Conservation (phyloP, 2,888 invertebrate species). For the Eilema griseolum region DNA sequence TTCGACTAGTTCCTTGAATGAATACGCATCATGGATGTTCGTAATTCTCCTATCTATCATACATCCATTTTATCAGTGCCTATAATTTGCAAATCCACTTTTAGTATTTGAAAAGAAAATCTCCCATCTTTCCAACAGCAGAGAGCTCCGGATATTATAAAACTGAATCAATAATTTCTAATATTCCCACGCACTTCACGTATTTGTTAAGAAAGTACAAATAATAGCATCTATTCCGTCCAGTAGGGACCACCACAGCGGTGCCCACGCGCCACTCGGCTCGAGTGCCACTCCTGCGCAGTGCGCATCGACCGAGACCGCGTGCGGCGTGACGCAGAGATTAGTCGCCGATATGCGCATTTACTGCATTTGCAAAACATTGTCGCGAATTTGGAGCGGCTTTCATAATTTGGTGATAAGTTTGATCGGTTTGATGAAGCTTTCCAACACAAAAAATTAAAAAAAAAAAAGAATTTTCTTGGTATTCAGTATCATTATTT, state of each 20-base stretch:
- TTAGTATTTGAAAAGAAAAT: neutral
- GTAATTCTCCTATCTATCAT: too few species aligned
- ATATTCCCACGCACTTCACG: slow-evolving; percentile 20
- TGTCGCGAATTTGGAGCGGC: slow-evolving; percentile 35
- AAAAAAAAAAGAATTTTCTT: neutral
- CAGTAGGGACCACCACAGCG: slow-evolving; percentile 54
- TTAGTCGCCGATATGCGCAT: slow-evolving; percentile 43
- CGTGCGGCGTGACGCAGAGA: slow-evolving; percentile 47
- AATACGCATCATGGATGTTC: too few species aligned
- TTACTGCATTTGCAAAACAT: slow-evolving; percentile 32
- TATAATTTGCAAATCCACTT: neutral
- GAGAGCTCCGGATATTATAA: slow-evolving; percentile 11
- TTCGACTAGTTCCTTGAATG: too few species aligned
- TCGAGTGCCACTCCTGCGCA: slow-evolving; percentile 51
- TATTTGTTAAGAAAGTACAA: slow-evolving; percentile 29
- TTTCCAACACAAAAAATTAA: neutral
- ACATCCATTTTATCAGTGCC: neutral
- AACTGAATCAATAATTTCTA: slow-evolving; percentile 19
- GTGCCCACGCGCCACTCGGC: slow-evolving; percentile 58
- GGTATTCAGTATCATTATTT: too few species aligned
- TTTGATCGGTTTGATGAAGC: slow-evolving; percentile 3
- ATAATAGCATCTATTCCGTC: slow-evolving; percentile 39
- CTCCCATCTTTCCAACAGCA: neutral
- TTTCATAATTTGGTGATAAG: slow-evolving; percentile 19
- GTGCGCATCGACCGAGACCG: slow-evolving; percentile 36